phyloP scores from a whole-genome alignment of 2,888 invertebrate species.

The Beris morrisii region DNA sequence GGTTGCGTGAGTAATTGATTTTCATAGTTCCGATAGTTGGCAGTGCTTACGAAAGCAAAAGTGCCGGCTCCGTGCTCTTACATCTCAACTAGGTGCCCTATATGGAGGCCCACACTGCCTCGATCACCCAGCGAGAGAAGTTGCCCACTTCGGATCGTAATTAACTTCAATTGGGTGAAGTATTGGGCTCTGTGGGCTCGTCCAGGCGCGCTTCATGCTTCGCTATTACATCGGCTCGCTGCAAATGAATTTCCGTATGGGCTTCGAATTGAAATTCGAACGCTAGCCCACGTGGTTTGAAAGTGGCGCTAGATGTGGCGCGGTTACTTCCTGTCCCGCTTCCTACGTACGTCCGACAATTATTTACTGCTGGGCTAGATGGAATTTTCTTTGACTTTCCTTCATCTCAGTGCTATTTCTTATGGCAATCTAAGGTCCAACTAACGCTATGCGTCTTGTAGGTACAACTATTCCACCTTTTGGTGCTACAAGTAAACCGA shows the following conservation, averaged over 20 bases:
- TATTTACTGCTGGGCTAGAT: too few species aligned
- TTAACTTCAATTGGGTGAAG: slow-evolving; percentile 20
- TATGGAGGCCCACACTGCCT: slow-evolving; percentile 1
- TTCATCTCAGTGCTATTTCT: too few species aligned
- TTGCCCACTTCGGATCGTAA: slow-evolving; percentile 13
- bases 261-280: not conserved
- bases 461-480: too few species aligned
- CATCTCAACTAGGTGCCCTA: slow-evolving; percentile 14
- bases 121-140: not conserved
- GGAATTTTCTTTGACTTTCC: too few species aligned
- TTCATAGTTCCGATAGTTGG: not conserved
- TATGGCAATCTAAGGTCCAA: too few species aligned
- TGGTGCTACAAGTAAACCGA: too few species aligned
- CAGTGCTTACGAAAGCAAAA: slow-evolving; percentile 22
- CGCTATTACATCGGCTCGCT: not conserved
- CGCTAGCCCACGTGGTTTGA: slow-evolving; percentile 9
- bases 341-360: slow-evolving; percentile 9
- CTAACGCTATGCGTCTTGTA: too few species aligned
- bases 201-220: not conserved
- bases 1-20: slow-evolving; percentile 25
- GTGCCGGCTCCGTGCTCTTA: slow-evolving; percentile 5
- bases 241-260: slow-evolving; percentile 1
- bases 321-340: slow-evolving; percentile 21
- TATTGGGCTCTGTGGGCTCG: not conserved
- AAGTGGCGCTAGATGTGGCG: slow-evolving; percentile 20